Evolutionary conservation across 2,888 invertebrate genomes (phyloP).

Genomic region (Phorcus lineatus): DNA sequence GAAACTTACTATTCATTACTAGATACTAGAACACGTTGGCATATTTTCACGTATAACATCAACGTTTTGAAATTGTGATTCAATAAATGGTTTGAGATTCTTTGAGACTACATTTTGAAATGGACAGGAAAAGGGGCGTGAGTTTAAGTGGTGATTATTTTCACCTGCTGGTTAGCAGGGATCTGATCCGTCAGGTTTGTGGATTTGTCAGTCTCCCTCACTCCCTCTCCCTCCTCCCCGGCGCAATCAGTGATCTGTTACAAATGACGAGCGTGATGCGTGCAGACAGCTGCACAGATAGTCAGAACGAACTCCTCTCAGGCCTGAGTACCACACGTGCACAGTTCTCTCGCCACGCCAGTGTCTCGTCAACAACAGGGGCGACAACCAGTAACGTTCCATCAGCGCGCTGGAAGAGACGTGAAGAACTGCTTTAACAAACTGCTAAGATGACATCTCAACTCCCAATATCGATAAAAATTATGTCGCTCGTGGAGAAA

Average conservation of each 20-base stretch:
- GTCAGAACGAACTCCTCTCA: background rate
- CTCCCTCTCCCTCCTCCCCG: background rate
- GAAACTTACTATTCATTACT: too few relatives aligned
- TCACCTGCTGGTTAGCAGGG: background rate
- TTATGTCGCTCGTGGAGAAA: conserved; percentile 13
- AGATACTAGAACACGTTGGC: too few relatives aligned
- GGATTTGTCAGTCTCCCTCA: background rate
- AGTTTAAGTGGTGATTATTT: background rate
- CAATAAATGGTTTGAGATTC: too few relatives aligned
- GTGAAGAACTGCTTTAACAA: conserved; percentile 10
- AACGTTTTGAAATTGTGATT: too few relatives aligned
- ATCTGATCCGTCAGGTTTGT: background rate
- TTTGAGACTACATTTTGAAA: background rate
- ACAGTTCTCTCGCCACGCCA: background rate
- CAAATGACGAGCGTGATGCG: background rate
- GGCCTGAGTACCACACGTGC: background rate
- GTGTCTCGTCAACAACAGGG: background rate
- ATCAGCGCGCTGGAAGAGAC: background rate
- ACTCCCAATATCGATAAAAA: conserved; percentile 11
- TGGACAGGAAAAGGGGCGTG: background rate
- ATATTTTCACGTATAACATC: too few relatives aligned
- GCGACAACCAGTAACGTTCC: background rate
- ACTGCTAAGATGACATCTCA: conserved; percentile 13
- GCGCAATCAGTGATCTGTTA: conserved; percentile 5
- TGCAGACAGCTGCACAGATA: background rate